Evolutionary conservation across 2,888 invertebrate genomes (phyloP).

Genomic region (Pseudococcus jackbeardsleyi): DNA sequence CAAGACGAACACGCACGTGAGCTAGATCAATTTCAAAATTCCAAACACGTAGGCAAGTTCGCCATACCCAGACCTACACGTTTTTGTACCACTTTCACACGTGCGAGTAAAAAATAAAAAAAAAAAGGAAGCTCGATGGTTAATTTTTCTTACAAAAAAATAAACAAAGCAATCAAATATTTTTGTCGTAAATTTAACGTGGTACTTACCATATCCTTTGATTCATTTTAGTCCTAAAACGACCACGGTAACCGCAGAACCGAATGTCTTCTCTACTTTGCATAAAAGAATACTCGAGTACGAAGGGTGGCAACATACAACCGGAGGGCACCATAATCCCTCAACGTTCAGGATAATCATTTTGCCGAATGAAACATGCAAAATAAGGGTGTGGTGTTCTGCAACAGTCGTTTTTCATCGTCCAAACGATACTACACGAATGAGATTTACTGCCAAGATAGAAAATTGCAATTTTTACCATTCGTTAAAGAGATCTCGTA

Average conservation of each 20-base stretch:
- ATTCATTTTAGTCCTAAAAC: background rate
- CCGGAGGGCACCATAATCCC: slow-evolving; percentile 51
- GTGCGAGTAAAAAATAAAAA: background rate
- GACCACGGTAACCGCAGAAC: slow-evolving; percentile 48
- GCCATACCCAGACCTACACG: background rate
- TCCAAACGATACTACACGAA: slow-evolving; percentile 48
- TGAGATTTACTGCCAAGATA: slow-evolving; percentile 48
- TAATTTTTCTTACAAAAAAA: background rate
- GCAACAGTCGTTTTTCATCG: slow-evolving; percentile 56
- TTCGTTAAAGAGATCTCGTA: background rate
- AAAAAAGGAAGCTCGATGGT: background rate
- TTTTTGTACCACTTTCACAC: too few species aligned
- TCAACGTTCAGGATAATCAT: slow-evolving; percentile 40
- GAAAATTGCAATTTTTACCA: slow-evolving; percentile 48
- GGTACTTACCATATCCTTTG: background rate
- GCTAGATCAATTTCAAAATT: background rate
- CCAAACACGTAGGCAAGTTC: background rate
- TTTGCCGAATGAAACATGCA: slow-evolving; percentile 62
- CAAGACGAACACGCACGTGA: background rate
- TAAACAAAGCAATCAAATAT: slow-evolving; percentile 4
- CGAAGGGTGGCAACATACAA: slow-evolving; percentile 47
- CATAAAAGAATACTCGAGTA: slow-evolving; percentile 59
- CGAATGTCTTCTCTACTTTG: slow-evolving; percentile 53
- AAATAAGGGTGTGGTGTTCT: slow-evolving; percentile 62
- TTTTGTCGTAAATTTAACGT: background rate